Evolutionary conservation across 2,888 invertebrate species (phyloP), one percentile per base, ranked within the genome.

Genomic region (Sminthurides aquaticus): DNA sequence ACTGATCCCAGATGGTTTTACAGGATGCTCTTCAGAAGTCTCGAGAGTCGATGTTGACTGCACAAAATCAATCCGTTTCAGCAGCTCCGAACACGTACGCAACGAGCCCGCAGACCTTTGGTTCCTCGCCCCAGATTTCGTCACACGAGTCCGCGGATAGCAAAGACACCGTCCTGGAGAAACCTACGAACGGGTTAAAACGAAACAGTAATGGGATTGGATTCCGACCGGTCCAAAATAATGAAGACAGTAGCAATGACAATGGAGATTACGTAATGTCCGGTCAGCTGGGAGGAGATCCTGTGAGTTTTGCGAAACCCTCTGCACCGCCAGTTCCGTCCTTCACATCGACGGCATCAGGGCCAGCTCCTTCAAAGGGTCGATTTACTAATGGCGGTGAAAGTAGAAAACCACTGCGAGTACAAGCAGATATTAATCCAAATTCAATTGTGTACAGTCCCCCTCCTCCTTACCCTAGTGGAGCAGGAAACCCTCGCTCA

Each of bases 81-180:
- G 25, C 8, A 18, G 11, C 11, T 18, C 55, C 20, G 56, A 15
- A 62, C 15, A 57, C 25, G 43, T 58, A 20, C 15, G 8, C 27
- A 8, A 11, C 49, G 5, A 24, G 27, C 18, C 20, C 25, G 54
- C 56, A 15, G 48, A 20, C 28, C 28, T 29, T 34, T 28, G 61
- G 60, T 18, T 54, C 66, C 25, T 60, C 63, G 28, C 62, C 65
- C 18, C 62, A 43, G 8, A 62, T 57, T 5, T 62, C 59, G n/a
- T 64, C 66, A 18, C 66, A 69, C 18, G 65, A 65, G 27, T 60
- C 66, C 2, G 64, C 54, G 58, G 66, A 67, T 60, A 68, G 68
- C 52, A 69, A 67, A 63, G 67, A 69, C n/a, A 71, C 70, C 1
- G 70, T 70, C 1, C 60, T 70, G n/a, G 67, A 66, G 28, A 64